A percentile compares a stretch with the other conserved stretches of the same genome.
Conservation (phyloP, 2,888 invertebrate genomes). For the Drosophila infuscata region DNA sequence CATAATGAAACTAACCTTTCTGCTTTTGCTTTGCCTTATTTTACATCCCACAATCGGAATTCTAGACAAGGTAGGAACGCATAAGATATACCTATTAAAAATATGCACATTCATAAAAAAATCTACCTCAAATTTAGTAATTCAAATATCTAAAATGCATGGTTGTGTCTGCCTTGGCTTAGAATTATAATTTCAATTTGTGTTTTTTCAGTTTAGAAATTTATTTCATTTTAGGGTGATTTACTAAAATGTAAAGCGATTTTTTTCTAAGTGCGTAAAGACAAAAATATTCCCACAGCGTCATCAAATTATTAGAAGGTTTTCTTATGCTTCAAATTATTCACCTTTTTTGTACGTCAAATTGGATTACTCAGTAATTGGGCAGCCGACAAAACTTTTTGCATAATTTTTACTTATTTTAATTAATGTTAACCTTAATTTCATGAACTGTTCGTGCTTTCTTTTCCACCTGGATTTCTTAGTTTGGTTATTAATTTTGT, state of each 20-base stretch:
- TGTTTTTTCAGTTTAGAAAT: too few relatives aligned
- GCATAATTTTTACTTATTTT: neutral
- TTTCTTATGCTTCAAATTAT: neutral
- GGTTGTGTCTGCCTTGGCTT: too few relatives aligned
- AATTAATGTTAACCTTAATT: conserved; percentile 4
- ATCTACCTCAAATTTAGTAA: neutral
- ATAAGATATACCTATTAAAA: neutral
- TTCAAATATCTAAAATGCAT: too few relatives aligned
- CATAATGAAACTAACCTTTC: neutral
- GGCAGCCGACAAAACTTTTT: neutral
- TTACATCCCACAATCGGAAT: neutral
- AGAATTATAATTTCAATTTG: too few relatives aligned
- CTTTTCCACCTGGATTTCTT: neutral
- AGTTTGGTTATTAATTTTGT: neutral
- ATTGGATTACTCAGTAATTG: neutral
- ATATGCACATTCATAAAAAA: neutral
- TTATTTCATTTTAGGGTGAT: too few relatives aligned
- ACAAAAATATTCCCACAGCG: neutral
- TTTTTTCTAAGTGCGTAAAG: neutral
- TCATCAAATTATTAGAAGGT: neutral
- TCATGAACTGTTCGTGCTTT: neutral
- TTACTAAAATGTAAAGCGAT: too few relatives aligned
- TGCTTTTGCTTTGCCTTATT: neutral
- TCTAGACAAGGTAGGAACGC: neutral
- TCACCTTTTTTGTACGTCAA: neutral